Evolutionary conservation across 2,797 vertebrate species (phyloP), one percentile per base, ranked within the genome.

Genomic region (Sebastes matsubarae): DNA sequence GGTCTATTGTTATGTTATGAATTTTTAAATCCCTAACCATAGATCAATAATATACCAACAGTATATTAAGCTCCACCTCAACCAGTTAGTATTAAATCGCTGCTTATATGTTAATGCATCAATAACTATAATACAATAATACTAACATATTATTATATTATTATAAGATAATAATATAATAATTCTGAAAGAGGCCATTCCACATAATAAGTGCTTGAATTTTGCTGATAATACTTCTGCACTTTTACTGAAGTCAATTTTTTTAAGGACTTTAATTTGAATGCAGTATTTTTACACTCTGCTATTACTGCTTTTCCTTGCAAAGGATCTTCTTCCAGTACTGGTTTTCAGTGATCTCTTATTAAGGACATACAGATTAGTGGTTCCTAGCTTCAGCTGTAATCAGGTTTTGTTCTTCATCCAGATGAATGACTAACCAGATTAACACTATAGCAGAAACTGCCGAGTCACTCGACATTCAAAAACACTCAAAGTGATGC

Each of bases 351-450:
- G 63, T 11, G n/a, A 42, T 38, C 32, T 1, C 10, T 14, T 13
- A 16, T 22, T 2, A 30, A 24, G 24, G 1, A 34, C 59, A 22
- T 11, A 46, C 24, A 73, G 22, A n/a, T 14, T 16, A 59, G 12
- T 10, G 32, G 14, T 46, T 59, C 13, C 3, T 38, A 8, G 22
- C 16, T 34, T n/a, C 18, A 61, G 20, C 46, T 42, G 1, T 32
- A 1, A 67, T 46, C 38, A 2, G 18, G 11, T 81, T 70, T 22
- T 24, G 52, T 64, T 55, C 32, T 32, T 46, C 1, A 24, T 67
- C 11, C 36, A 29, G 36, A 34, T 68, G 42, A 84, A 82, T 82
- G 65, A 79, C 54, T 72, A 78, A 86, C 73, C 63, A 72, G 75
- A 68, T 75, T 58, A 82, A 57, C 27, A 27, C 38, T 3, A 12